Base-by-base conservation (phyloP, 2,888 invertebrate species). In the Drosophila quinaria region DNA sequence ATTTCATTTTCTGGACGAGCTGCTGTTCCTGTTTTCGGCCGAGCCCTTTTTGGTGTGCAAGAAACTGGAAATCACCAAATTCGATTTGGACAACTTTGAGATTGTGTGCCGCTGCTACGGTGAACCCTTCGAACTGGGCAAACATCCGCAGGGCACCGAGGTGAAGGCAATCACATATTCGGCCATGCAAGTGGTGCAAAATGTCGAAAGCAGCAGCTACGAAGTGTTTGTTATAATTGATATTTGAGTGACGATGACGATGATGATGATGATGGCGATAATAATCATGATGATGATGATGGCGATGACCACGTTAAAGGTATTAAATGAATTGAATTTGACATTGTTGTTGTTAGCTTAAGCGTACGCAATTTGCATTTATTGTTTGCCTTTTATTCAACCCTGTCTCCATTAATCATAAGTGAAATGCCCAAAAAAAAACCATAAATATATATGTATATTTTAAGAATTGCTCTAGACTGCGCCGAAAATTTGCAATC, bases 111-210 rank as follows among this genome's bases (percentile, higher is more conserved):
- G 94, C 81, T 96, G 96, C 91, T 97, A 96, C 90, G 99, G 99
- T n/a, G 99, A 99, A 93, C 96, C 97, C 85, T 99, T 99, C 93
- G 94, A 95, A 87, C 94, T 99, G 62, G 96, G 96, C 1, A 98
- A 97, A 93, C 99, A 99, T 94, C 97, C 98, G 0, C 99, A 98
- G 93, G 99, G 99, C 13, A 96, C 98, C 2, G 99, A 99, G 94
- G 98, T 99, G 3, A 99, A 99, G 93, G 99, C 99, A 35, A 99
- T 99, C 78, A 99, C 99, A 4, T 99, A 99, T 93, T 99, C 99
- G 8, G 98, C 98, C 61, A 99, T 99, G 99, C 99, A 99, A 94
- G 95, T 97, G 76, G 93, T 98, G 79, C 95, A 96, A 88, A 94
- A 95, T 80, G 94, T 95, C 46, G 94, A 96, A 80, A 94, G 95